Evolutionary conservation across 1,140 invertebrate species (phyloP).

Genomic region (Drosophila lacteicornis): DNA sequence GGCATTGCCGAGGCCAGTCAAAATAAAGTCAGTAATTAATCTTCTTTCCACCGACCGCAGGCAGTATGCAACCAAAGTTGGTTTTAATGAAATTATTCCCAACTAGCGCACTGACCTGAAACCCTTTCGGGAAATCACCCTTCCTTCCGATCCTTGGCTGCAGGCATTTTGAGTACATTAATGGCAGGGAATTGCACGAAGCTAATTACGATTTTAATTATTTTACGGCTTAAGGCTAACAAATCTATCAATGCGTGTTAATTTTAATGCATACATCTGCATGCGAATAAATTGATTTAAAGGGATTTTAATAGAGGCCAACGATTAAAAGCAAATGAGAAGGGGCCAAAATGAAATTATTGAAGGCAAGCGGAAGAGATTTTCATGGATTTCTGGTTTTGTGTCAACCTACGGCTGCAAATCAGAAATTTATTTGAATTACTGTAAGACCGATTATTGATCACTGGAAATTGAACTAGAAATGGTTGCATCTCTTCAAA

Average conservation of each 20-base stretch:
- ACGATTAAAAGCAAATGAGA: conserved; percentile 10
- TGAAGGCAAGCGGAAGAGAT: neutral
- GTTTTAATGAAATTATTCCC: conserved; percentile 62
- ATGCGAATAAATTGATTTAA: conserved; percentile 30
- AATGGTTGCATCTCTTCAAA: neutral
- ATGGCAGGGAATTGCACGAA: conserved; percentile 41
- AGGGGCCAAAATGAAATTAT: neutral
- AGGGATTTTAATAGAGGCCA: conserved; percentile 20
- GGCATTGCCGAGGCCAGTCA: conserved; percentile 1
- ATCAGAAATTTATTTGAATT: neutral
- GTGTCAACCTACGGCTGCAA: neutral
- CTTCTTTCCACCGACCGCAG: conserved; percentile 24
- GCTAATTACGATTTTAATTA: conserved; percentile 69
- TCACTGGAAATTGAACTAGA: conserved; percentile 8
- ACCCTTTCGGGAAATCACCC: neutral
- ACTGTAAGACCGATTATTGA: neutral
- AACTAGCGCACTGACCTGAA: conserved; percentile 15
- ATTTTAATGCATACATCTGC: conserved; percentile 41
- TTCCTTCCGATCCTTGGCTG: conserved; percentile 11
- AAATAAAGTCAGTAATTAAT: conserved; percentile 53
- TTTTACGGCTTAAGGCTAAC: conserved; percentile 54
- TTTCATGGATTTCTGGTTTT: neutral
- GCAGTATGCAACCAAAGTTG: conserved; percentile 41
- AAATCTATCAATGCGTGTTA: conserved; percentile 35
- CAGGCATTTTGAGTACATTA: conserved; percentile 34